These are phyloP conservation scores for Harmothoe impar DNA, from an alignment of 2,888 invertebrate species.

Conservation along the genomic window DNA sequence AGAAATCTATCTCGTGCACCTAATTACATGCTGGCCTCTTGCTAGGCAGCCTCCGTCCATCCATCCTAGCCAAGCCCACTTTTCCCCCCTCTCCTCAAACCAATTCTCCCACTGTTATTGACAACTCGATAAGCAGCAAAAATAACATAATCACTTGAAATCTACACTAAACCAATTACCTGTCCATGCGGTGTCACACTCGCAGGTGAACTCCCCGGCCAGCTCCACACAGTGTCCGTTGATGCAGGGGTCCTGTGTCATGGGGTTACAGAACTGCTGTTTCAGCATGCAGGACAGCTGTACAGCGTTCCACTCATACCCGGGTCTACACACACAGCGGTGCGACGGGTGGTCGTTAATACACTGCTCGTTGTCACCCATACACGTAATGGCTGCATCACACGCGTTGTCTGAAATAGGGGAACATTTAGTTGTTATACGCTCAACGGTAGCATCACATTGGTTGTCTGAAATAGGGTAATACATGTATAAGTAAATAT, in stretches of 20 bases:
- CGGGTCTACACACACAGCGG: conserved; percentile 16
- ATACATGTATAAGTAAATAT: too few relatives aligned
- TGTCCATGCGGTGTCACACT: conserved; percentile 34
- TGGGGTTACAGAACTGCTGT: background rate
- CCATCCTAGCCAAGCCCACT: too few relatives aligned
- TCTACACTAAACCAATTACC: background rate
- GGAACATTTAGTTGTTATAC: background rate
- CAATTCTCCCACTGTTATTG: too few relatives aligned
- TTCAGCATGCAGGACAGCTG: background rate
- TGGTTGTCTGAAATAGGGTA: too few relatives aligned
- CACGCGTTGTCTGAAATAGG: conserved; percentile 29
- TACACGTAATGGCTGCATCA: background rate
- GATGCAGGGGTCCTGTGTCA: conserved; percentile 22
- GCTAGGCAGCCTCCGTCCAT: too few relatives aligned
- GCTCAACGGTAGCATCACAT: background rate
- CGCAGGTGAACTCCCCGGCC: conserved; percentile 53
- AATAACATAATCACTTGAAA: too few relatives aligned
- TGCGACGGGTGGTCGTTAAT: background rate
- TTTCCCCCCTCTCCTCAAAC: too few relatives aligned
- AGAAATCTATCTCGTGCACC: too few relatives aligned
- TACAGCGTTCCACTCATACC: background rate
- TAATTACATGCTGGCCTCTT: too few relatives aligned
- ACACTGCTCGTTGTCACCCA: background rate
- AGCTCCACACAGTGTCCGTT: conserved; percentile 56
- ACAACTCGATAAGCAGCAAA: too few relatives aligned